A percentile compares a stretch with the other conserved stretches of the same genome.
phyloP scores from a whole-genome alignment of 2,113 vertebrate genomes.

The Xiphias gladius region DNA sequence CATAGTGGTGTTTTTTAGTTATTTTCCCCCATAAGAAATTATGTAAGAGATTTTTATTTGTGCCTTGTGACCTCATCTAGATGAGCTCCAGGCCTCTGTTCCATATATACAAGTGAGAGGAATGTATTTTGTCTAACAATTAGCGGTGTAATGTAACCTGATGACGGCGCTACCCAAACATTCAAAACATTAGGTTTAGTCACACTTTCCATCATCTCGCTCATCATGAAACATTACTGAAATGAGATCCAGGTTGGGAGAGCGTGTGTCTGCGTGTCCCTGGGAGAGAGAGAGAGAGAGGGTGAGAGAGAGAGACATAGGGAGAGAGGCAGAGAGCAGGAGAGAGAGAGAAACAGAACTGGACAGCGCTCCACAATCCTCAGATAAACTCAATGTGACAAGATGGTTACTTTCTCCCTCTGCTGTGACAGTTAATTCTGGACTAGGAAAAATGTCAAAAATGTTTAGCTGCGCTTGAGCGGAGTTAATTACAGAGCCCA shows the following conservation, averaged over 20 bases:
- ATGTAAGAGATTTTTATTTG: neutral
- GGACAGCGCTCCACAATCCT: slow-evolving; percentile 85
- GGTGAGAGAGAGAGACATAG: neutral
- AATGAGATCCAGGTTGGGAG: slow-evolving; percentile 81
- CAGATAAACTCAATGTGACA: slow-evolving; percentile 93
- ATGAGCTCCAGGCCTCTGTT: slow-evolving; percentile 32
- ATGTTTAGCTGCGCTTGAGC: slow-evolving; percentile 97
- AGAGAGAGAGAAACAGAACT: slow-evolving; percentile 69
- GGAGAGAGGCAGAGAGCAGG: slow-evolving; percentile 27
- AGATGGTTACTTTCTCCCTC: slow-evolving; percentile 94
- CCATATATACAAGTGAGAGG: slow-evolving; percentile 25
- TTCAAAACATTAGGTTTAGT: slow-evolving; percentile 59
- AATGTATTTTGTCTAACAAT: slow-evolving; percentile 50
- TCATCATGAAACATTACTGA: slow-evolving; percentile 89
- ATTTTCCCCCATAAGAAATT: neutral
- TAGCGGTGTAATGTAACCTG: slow-evolving; percentile 60
- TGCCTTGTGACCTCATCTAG: slow-evolving; percentile 47
- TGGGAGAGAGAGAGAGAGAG: neutral
- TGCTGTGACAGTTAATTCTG: slow-evolving; percentile 98
- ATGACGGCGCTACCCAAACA: slow-evolving; percentile 52
- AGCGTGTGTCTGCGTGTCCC: slow-evolving; percentile 24
- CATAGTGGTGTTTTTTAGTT: slow-evolving; percentile 9
- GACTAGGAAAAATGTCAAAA: slow-evolving; percentile 98
- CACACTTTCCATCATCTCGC: slow-evolving; percentile 84
- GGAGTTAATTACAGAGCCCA: slow-evolving; percentile 97